Conservation (phyloP, 2,888 invertebrate species). For the Cantharis nigra region DNA sequence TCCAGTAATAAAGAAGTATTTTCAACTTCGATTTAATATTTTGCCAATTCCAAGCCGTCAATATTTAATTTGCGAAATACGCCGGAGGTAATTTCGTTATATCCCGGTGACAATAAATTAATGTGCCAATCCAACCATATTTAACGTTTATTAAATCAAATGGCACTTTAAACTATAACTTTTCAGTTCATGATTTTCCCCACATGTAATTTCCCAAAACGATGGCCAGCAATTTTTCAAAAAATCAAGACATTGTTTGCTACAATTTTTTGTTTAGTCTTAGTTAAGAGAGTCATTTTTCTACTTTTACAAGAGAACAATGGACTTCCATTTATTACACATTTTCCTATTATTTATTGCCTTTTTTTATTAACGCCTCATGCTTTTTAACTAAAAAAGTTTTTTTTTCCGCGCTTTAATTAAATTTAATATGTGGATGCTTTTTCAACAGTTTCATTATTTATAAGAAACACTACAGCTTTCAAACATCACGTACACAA, state of each 20-base stretch:
- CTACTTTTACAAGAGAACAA: neutral
- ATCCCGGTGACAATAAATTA: slow-evolving; percentile 15
- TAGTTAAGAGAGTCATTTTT: neutral
- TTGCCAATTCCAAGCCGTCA: slow-evolving; percentile 8
- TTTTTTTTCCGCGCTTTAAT: neutral
- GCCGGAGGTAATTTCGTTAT: slow-evolving; percentile 13
- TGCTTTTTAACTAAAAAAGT: neutral
- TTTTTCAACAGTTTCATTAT: neutral
- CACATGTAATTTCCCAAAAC: neutral
- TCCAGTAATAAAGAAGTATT: neutral
- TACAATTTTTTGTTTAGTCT: slow-evolving; percentile 6
- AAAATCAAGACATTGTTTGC: slow-evolving; percentile 4
- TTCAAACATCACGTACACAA: neutral
- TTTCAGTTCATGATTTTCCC: neutral
- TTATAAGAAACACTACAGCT: neutral
- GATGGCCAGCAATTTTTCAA: neutral
- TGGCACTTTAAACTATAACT: neutral
- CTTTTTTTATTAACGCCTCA: neutral
- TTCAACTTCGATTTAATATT: slow-evolving; percentile 6
- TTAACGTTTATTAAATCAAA: slow-evolving; percentile 14
- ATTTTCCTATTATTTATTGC: slow-evolving; percentile 6
- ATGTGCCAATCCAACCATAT: slow-evolving; percentile 3
- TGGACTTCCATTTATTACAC: slow-evolving; percentile 9
- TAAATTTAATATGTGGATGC: neutral
- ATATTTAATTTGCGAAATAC: slow-evolving; percentile 11